Evolutionary conservation across 2,797 vertebrate species (phyloP).

Genomic region (Pseudochirops cupreus): DNA sequence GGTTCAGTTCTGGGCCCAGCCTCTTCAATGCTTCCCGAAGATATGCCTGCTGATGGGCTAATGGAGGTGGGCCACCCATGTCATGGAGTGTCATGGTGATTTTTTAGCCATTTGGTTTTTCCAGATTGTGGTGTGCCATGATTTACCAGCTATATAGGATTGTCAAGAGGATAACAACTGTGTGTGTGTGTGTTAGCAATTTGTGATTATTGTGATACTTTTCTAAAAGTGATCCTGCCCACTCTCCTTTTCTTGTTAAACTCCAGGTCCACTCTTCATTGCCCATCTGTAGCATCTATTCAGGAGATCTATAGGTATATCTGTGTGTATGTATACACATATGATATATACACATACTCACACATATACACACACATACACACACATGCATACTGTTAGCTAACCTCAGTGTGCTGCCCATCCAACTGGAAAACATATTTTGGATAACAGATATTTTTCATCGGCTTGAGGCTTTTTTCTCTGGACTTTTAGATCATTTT

Average conservation of each 20-base stretch:
- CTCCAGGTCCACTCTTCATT: neutral
- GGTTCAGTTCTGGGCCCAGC: neutral
- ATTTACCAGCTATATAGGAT: neutral
- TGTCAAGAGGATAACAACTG: neutral
- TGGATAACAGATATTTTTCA: neutral
- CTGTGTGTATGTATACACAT: fast-evolving
- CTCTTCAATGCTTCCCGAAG: neutral
- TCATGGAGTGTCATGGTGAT: neutral
- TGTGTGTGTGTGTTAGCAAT: neutral
- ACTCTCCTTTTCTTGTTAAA: neutral
- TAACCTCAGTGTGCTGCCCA: neutral
- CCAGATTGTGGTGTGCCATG: neutral
- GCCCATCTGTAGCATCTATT: neutral
- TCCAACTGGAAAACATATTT: neutral
- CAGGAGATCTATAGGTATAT: neutral
- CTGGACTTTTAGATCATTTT: neutral
- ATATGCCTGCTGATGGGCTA: neutral
- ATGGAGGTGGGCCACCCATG: neutral
- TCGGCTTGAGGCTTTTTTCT: neutral
- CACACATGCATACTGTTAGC: neutral
- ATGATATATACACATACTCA: neutral
- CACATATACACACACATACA: neutral
- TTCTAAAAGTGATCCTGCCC: neutral
- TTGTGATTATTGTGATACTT: neutral
- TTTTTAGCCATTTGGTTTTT: neutral